Base-by-base conservation (phyloP, 1,140 invertebrate species). In the Bilobella aurantiaca region DNA sequence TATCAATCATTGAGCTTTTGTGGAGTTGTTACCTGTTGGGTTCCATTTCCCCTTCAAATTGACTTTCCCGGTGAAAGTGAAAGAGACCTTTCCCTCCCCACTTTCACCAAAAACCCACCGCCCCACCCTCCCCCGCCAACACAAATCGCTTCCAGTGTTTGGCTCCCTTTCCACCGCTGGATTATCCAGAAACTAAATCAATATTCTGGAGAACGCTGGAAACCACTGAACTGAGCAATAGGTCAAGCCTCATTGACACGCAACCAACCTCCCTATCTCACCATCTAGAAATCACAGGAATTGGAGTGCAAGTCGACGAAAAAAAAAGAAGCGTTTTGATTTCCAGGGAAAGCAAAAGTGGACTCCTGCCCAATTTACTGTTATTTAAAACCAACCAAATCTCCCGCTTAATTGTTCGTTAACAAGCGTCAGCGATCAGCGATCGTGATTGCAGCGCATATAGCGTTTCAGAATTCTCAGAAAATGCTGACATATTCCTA, bases 171-270 rank as follows among this genome's bases (percentile, higher is more conserved):
- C 18, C 18, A 42, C 8, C 18, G 34, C 8, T 8, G 18, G 34
- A n/a, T n/a, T n/a, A n/a, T n/a, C n/a, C n/a, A n/a, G n/a, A n/a
- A n/a, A n/a, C n/a, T n/a, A n/a, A n/a, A n/a, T n/a, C n/a, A n/a
- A n/a, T n/a, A n/a, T n/a, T n/a, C n/a, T n/a, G n/a, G n/a, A n/a
- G n/a, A n/a, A n/a, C n/a, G n/a, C n/a, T 42, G 34, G 34, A 42
- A 18, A 18, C 8, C 34, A 42, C 8, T 42, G 8, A 53, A 53
- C 5, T 14, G 49, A 23, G 49, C 49, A 53, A 53, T 53, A 53
- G 49, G 49, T 53, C 49, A 53, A 23, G 49, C 49, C 5, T 23
- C 49, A 53, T 53, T 53, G 49, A 53, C 49, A 53, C 49, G 49
- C 49, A 53, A 53, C 34, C 34, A 42, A 42, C 34, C 34, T 12